These are phyloP conservation scores for Pimpla rufipes DNA, from an alignment of 2,888 invertebrate genomes.

Conservation along the genomic window DNA sequence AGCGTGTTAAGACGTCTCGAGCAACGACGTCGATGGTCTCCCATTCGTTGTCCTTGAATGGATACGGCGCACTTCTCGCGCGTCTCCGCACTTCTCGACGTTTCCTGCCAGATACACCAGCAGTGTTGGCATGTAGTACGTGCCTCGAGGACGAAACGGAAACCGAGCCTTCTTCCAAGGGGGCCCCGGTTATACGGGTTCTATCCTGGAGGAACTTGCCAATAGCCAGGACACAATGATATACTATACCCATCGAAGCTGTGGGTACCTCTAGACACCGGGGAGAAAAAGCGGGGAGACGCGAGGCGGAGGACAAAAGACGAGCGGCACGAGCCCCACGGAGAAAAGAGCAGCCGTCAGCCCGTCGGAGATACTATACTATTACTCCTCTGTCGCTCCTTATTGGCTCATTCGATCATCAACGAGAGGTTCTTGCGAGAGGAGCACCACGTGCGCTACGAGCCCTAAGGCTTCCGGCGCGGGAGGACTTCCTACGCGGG, in stretches of 20 bases:
- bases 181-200: conserved; percentile 27
- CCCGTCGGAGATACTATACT: conserved; percentile 55
- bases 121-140: conserved; percentile 8
- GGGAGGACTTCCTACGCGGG: conserved; percentile 56
- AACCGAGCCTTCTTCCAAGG: conserved; percentile 31
- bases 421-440: conserved; percentile 49
- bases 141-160: conserved; percentile 39
- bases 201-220: conserved; percentile 20
- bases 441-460: conserved; percentile 47
- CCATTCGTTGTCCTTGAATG: conserved; percentile 14
- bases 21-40: conserved; percentile 14
- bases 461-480: conserved; percentile 65
- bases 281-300: conserved; percentile 45
- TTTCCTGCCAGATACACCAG: background rate
- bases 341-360: conserved; percentile 58
- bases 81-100: conserved; percentile 47
- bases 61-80: conserved; percentile 36
- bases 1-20: background rate
- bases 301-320: conserved; percentile 65
- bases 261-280: conserved; percentile 11
- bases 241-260: conserved; percentile 18
- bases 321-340: conserved; percentile 58
- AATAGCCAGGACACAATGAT: conserved; percentile 8
- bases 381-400: conserved; percentile 58
- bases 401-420: conserved; percentile 58